Conservation (phyloP, 2,888 invertebrate genomes). For the Phyto melanocephala region DNA sequence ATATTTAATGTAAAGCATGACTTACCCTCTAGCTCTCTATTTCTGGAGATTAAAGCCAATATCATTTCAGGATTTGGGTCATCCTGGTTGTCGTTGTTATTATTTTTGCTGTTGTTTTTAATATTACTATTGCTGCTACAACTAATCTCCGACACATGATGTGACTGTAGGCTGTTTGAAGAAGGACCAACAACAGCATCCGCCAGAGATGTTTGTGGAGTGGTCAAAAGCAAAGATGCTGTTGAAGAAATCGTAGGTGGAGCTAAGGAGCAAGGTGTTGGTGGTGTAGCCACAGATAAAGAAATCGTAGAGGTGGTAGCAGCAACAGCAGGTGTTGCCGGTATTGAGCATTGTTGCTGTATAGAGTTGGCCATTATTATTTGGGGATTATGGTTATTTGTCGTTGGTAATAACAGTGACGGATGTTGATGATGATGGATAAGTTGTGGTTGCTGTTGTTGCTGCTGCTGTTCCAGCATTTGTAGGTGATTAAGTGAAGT, state of each 20-base stretch:
- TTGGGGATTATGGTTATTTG: slow-evolving; percentile 61
- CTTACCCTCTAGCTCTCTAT: slow-evolving; percentile 94
- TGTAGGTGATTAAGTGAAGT: slow-evolving; percentile 67
- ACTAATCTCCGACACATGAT: slow-evolving; percentile 58
- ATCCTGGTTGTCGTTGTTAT: slow-evolving; percentile 72
- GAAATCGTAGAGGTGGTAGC: slow-evolving; percentile 10
- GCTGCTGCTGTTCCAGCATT: slow-evolving; percentile 63
- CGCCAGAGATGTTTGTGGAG: slow-evolving; percentile 17
- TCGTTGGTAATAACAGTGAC: slow-evolving; percentile 58
- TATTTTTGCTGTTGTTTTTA: slow-evolving; percentile 23
- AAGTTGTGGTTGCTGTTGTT: slow-evolving; percentile 60
- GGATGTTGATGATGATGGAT: slow-evolving; percentile 50
- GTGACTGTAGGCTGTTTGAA: slow-evolving; percentile 51
- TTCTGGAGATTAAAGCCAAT: slow-evolving; percentile 89
- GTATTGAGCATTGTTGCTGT: slow-evolving; percentile 36
- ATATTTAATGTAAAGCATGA: slow-evolving; percentile 41
- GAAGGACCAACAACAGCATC: slow-evolving; percentile 3
- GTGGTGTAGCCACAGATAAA: slow-evolving; percentile 23
- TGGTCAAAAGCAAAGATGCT: slow-evolving; percentile 12
- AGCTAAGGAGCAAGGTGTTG: slow-evolving; percentile 32
- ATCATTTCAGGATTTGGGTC: slow-evolving; percentile 91
- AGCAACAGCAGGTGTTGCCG: slow-evolving; percentile 2
- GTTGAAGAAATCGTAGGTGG: not conserved
- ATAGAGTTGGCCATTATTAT: slow-evolving; percentile 52
- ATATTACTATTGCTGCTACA: slow-evolving; percentile 46